These are phyloP conservation scores for Formica aserva DNA, from an alignment of 2,888 invertebrate species.

Conservation along the genomic window DNA sequence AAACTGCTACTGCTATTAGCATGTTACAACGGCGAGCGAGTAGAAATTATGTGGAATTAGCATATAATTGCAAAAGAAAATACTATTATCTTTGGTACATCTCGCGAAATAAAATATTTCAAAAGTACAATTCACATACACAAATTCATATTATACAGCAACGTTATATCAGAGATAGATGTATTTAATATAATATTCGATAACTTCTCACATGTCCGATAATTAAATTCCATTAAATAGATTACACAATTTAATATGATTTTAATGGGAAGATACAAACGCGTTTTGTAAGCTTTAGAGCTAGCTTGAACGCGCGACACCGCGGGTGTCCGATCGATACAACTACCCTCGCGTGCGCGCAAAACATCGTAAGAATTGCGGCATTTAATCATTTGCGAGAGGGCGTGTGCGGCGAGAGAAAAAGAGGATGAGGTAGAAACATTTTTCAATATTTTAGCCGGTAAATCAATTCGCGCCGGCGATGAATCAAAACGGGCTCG, in stretches of 20 bases:
- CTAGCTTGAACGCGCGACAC: constrained; percentile 17
- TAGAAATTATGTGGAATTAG: constrained; percentile 26
- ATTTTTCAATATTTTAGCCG: constrained; percentile 24
- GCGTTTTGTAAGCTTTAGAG: not conserved
- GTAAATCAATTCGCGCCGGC: constrained; percentile 57
- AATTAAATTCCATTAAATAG: constrained; percentile 6
- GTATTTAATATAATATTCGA: not conserved
- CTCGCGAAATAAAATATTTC: not conserved
- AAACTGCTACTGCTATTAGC: constrained; percentile 7
- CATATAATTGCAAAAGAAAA: constrained; percentile 10
- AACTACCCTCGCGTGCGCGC: constrained; percentile 45
- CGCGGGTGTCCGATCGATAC: constrained; percentile 42
- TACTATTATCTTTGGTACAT: not conserved
- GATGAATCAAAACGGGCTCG: constrained; percentile 52
- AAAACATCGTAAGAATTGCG: constrained; percentile 46
- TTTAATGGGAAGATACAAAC: not conserved
- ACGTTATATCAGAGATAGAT: not conserved
- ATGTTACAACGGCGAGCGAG: not conserved
- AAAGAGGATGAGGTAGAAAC: not conserved
- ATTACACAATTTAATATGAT: not conserved
- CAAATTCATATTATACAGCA: not conserved
- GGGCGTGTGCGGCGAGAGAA: not conserved
- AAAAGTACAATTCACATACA: not conserved
- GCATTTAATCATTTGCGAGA: constrained; percentile 37
- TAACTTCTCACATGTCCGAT: not conserved